phyloP scores from a whole-genome alignment of 2,888 invertebrate species.

The Dasysyrphus tricinctus region DNA sequence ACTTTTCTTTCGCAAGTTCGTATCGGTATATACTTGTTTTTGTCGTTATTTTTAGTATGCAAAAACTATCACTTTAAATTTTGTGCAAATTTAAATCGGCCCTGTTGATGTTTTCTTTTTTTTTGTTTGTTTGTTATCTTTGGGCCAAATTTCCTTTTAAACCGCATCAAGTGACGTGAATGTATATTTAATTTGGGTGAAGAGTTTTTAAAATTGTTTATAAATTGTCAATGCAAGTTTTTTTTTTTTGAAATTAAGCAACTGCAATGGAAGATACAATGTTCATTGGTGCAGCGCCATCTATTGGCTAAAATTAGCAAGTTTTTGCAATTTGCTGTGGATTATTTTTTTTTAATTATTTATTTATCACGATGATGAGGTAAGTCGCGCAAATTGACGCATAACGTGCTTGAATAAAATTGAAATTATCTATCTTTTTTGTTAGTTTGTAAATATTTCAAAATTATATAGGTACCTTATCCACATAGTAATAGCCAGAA shows the following conservation, averaged over 20 bases:
- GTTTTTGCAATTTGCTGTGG: constrained; percentile 37
- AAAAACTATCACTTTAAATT: constrained; percentile 45
- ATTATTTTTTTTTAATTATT: constrained; percentile 30
- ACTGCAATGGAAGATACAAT: constrained; percentile 29
- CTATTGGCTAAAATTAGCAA: constrained; percentile 34
- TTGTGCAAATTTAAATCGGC: constrained; percentile 56
- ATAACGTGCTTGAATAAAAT: constrained; percentile 22
- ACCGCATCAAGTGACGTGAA: constrained; percentile 29
- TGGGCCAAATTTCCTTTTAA: constrained; percentile 1
- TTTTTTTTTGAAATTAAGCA: no score
- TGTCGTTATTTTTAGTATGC: constrained; percentile 24
- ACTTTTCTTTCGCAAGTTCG: constrained; percentile 38
- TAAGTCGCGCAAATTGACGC: constrained; percentile 53
- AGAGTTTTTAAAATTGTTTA: no score
- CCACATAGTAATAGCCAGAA: not conserved
- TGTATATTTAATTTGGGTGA: constrained; percentile 8
- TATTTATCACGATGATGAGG: constrained; percentile 66
- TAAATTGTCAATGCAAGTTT: no score
- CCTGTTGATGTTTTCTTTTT: not conserved
- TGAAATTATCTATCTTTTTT: not conserved
- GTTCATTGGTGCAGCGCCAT: constrained; percentile 52
- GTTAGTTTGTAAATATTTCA: constrained; percentile 2
- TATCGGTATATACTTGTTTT: constrained; percentile 20
- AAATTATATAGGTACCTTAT: not conserved
- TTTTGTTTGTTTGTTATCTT: constrained; percentile 14